These are phyloP conservation scores for Brenthis hecate DNA, from an alignment of 2,888 invertebrate species.

Conservation along the genomic window DNA sequence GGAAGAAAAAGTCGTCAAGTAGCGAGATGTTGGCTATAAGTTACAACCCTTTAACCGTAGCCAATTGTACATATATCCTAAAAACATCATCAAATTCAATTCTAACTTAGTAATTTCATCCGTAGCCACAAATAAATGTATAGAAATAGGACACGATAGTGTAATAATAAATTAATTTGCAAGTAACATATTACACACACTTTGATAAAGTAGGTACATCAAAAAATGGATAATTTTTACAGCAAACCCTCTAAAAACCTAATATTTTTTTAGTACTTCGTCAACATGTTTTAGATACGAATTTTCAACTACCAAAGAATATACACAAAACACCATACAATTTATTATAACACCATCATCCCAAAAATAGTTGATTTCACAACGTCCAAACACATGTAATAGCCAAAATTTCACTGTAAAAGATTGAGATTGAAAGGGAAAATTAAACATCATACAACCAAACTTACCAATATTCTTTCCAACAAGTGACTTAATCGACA, in stretches of 20 bases:
- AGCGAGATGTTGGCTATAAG: conserved; percentile 33
- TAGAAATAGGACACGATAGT: background rate
- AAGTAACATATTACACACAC: background rate
- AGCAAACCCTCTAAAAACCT: background rate
- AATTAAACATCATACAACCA: conserved; percentile 62
- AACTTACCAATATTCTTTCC: conserved; percentile 69
- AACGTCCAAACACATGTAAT: conserved; percentile 1
- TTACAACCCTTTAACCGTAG: background rate
- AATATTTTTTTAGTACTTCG: too few species aligned
- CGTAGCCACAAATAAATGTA: background rate
- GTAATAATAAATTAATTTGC: background rate
- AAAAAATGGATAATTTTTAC: background rate
- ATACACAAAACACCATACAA: too few species aligned
- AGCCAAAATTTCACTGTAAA: conserved; percentile 26
- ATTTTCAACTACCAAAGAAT: too few species aligned
- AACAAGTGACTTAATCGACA: conserved; percentile 64
- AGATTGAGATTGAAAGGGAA: conserved; percentile 35
- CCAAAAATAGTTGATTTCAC: too few species aligned
- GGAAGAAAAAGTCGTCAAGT: conserved; percentile 13
- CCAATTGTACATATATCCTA: conserved; percentile 6
- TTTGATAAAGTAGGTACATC: background rate
- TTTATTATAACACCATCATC: too few species aligned
- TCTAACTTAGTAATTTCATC: background rate
- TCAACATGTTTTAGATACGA: too few species aligned
- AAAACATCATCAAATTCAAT: background rate